Percentiles rank a stretch among this genome's conserved stretches.
Evolutionary conservation across 1,140 invertebrate genomes (phyloP).

Genomic region (Proales similis): DNA sequence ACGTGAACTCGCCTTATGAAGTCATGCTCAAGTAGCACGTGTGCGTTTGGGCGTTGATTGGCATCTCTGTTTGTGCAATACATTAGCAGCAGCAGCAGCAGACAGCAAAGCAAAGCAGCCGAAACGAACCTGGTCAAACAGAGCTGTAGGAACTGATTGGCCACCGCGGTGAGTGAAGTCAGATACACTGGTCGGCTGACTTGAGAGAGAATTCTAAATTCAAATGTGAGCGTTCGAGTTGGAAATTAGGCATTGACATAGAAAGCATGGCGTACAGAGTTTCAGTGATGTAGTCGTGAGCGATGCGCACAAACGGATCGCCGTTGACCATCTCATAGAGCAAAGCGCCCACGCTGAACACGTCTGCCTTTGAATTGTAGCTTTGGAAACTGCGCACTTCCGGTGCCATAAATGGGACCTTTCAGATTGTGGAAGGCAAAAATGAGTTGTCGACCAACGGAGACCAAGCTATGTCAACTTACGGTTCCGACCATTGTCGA

Average conservation of each 20-base stretch:
- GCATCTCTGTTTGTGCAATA: slow-evolving; percentile 11
- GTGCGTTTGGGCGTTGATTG: slow-evolving; percentile 19
- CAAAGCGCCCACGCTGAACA: slow-evolving; percentile 31
- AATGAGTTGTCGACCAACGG: neutral
- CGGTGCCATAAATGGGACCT: slow-evolving; percentile 37
- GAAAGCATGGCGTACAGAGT: slow-evolving; percentile 9
- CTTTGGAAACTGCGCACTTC: slow-evolving; percentile 34
- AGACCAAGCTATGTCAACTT: neutral
- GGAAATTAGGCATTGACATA: neutral
- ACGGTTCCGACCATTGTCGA: slow-evolving; percentile 37
- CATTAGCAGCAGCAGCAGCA: neutral
- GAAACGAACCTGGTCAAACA: slow-evolving; percentile 33
- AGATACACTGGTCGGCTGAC: slow-evolving; percentile 24
- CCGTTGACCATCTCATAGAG: slow-evolving; percentile 36
- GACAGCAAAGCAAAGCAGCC: slow-evolving; percentile 1
- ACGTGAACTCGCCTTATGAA: slow-evolving; percentile 25
- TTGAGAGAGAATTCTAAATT: slow-evolving; percentile 26
- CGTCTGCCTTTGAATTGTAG: slow-evolving; percentile 35
- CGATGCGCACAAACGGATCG: slow-evolving; percentile 31
- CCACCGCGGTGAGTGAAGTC: neutral
- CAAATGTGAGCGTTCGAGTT: neutral
- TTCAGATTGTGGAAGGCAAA: neutral
- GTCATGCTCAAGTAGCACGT: slow-evolving; percentile 4
- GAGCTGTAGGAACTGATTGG: slow-evolving; percentile 29
- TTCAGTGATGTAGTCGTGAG: slow-evolving; percentile 34